Evolutionary conservation across 2,113 vertebrate genomes (phyloP), one percentile per base, ranked within the genome.

Genomic region (Lonchura striata): DNA sequence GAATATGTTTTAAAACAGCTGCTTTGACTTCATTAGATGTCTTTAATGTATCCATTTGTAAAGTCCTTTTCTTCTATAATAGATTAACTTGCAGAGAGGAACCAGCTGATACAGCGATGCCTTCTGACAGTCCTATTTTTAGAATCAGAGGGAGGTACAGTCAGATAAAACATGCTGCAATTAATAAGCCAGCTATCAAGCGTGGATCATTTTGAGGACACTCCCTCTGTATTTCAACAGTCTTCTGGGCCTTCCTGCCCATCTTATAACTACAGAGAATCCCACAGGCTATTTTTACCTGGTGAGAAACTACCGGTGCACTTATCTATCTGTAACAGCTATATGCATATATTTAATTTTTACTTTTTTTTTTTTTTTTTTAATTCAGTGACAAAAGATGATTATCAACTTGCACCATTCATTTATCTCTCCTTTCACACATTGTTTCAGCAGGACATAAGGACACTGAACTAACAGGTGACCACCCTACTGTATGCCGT

Each of bases 1-100:
- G 96, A 96, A 76, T 96, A 96, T 95, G 39, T 96, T 96, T 97
- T 96, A 88, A 80, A 93, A 94, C 70, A 91, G 64, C 69, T 97
- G 77, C 72, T 96, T 94, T 96, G 85, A 92, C 82, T 90, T 96
- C 75, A 96, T 97, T 97, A 94, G 83, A 79, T 92, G 92, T 92
- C 85, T 97, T 94, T 94, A 96, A 95, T 94, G 75, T 96, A 94
- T 81, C 86, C 64, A 95, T 96, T 97, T 94, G 72, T 94, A 84
- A 94, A 88, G 72, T 82, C 89, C 60, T 87, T 95, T 96, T 95
- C 88, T 95, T 94, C 74, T 86, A 83, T 95, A 95, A 89, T 88
- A 87, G 76, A 60, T 89, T 95, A 97, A 91, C 84, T 95, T 88
- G 53, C 79, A 85, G 47, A 95, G 84, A 82, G 83, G 61, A 95